Conservation (phyloP, 2,888 invertebrate genomes). For the Drosophila subquinaria region DNA sequence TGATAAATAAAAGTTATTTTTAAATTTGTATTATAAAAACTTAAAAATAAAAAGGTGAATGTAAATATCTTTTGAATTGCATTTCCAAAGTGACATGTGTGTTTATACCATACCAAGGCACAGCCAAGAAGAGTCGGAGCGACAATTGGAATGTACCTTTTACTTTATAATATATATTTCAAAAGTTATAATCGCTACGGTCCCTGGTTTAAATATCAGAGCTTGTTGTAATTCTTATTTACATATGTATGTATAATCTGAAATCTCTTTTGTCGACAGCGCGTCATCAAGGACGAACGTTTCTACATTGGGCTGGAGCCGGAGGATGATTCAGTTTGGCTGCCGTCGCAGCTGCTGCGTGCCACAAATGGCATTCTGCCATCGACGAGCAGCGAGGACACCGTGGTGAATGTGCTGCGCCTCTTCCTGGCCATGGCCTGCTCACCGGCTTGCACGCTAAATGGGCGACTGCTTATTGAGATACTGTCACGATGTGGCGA, state of each 20-base stretch:
- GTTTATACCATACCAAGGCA: too few relatives aligned
- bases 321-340: constrained; percentile 96
- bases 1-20: too few relatives aligned
- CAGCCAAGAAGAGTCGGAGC: too few relatives aligned
- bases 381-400: constrained; percentile 91
- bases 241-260: background rate
- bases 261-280: constrained; percentile 86
- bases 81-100: too few relatives aligned
- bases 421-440: constrained; percentile 95
- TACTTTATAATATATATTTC: too few relatives aligned
- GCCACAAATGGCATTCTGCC: constrained; percentile 89
- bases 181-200: too few relatives aligned
- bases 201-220: background rate
- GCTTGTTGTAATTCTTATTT: background rate
- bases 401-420: constrained; percentile 90
- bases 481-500: constrained; percentile 94
- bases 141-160: too few relatives aligned
- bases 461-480: constrained; percentile 94
- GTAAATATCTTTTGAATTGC: too few relatives aligned
- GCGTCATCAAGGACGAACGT: constrained; percentile 95
- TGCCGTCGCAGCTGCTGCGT: constrained; percentile 95
- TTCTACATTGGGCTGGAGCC: constrained; percentile 96
- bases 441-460: constrained; percentile 94
- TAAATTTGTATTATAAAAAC: too few relatives aligned
- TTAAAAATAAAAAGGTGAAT: too few relatives aligned